Conservation (phyloP, 2,797 vertebrate genomes). For the Tympanoctomys barrerae region DNA sequence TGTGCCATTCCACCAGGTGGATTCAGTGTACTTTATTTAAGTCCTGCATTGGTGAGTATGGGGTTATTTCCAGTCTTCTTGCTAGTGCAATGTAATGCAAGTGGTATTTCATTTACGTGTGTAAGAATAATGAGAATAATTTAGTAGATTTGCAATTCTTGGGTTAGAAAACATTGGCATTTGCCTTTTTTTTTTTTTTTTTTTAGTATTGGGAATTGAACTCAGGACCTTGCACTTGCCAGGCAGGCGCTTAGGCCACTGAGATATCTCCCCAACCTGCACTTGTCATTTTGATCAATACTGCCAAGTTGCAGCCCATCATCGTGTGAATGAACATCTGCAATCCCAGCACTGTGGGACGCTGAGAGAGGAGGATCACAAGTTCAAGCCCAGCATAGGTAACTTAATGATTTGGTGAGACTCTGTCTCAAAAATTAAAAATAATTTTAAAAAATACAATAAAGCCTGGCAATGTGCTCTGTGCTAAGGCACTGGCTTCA, state of each 20-base stretch:
- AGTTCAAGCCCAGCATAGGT: not conserved
- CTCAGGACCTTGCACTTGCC: no score
- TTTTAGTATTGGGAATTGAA: no score
- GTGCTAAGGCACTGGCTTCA: not conserved
- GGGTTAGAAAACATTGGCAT: constrained; percentile 37
- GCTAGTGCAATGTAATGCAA: not conserved
- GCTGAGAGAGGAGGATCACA: not conserved
- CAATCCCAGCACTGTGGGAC: not conserved
- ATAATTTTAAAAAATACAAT: not conserved
- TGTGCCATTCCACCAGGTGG: not conserved
- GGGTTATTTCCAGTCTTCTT: not conserved
- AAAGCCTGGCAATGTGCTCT: not conserved
- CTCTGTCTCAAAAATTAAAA: not conserved
- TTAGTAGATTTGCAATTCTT: not conserved
- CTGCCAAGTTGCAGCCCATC: not conserved
- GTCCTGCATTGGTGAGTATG: not conserved
- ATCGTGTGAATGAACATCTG: not conserved
- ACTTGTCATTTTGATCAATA: not conserved
- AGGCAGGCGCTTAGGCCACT: no score
- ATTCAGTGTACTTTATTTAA: not conserved
- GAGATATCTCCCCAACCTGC: no score
- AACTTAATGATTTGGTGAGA: not conserved
- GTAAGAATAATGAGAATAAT: not conserved
- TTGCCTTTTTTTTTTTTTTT: not conserved
- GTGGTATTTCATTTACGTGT: not conserved